Evolutionary conservation across 2,888 invertebrate genomes (phyloP).

Genomic region (Drosophila neotestacea): DNA sequence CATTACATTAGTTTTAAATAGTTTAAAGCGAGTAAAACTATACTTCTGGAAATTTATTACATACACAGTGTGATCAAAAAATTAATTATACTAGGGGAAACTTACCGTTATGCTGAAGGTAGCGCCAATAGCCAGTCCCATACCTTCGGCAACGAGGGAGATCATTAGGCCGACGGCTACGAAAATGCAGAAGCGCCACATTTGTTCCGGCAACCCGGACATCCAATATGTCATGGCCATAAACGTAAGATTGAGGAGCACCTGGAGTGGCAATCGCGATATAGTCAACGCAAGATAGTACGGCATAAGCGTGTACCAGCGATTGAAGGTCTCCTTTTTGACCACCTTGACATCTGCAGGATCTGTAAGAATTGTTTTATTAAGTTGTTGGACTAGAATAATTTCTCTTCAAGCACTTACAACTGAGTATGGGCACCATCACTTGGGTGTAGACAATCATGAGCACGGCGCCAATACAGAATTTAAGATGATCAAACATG

Average conservation of each 20-base stretch:
- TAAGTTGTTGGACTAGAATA: not conserved
- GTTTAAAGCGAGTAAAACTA: not conserved
- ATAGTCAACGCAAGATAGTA: slow-evolving; percentile 89
- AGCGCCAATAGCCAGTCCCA: slow-evolving; percentile 92
- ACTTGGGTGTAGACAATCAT: slow-evolving; percentile 90
- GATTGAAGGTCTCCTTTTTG: slow-evolving; percentile 90
- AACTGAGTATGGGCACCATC: slow-evolving; percentile 89
- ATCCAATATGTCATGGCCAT: slow-evolving; percentile 88
- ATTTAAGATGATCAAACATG: slow-evolving; percentile 90
- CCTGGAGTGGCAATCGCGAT: slow-evolving; percentile 87
- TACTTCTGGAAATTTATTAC: not conserved
- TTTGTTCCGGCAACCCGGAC: slow-evolving; percentile 89
- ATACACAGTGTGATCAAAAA: not conserved
- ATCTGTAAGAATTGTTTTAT: slow-evolving; percentile 85
- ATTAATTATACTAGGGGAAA: slow-evolving; percentile 27
- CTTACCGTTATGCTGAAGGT: slow-evolving; percentile 89
- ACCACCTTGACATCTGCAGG: slow-evolving; percentile 89
- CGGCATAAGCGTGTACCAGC: slow-evolving; percentile 89
- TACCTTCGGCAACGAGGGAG: slow-evolving; percentile 91
- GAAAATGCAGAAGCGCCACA: slow-evolving; percentile 89
- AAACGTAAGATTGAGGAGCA: slow-evolving; percentile 87
- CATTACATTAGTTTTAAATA: not conserved
- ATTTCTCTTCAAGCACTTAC: slow-evolving; percentile 85
- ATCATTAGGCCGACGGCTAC: slow-evolving; percentile 89
- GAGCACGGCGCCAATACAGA: slow-evolving; percentile 88